Base-by-base conservation (phyloP, 2,888 invertebrate genomes). In the Halictus quadricinctus region DNA sequence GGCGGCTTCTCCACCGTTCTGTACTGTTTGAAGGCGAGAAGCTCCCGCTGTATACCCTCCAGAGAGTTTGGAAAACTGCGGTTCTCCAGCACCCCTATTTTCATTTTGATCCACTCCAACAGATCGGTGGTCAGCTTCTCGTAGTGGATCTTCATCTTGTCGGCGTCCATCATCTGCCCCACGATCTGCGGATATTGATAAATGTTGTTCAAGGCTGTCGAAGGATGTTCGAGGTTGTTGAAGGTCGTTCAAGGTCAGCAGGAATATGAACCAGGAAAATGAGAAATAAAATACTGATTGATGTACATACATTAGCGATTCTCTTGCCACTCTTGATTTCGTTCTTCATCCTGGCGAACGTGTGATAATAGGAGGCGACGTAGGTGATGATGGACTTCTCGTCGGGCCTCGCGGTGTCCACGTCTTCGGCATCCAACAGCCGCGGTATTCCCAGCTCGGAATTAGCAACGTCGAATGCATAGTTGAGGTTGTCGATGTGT, bases 311-410 rank as follows among this genome's bases (percentile, higher is more conserved):
- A 95, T 99, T 99, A 66, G 99, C 99, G 93, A 99, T 99, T 94
- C 99, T 96, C 92, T 98, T 97, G 54, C 99, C 99, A 91, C 99
- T 99, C 94, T 99, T 99, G 95, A 98, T 98, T 94, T 99, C 99
- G 94, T 98, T 99, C 96, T 99, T 99, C 98, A 99, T 99, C 91
- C 99, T 96, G 72, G 99, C 99, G 95, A 99, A 99, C 81, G 99
- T 99, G 95, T 99, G 99, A 95, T 99, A 99, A 95, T 99, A 99
- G 25, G 99, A 98, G 2, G 99, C 99, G 60, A 99, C 99, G 94
- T 99, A 99, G 41, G 99, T 99, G 96, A 99, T 98, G 94, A 99
- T 98, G 54, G 99, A 99, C 95, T 99, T 99, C 95, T 99, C 99
- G 94, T 99, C 99, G 0, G 99, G 99, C 72, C 98, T 96, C 79